Evolutionary conservation across 2,113 vertebrate species (phyloP), one percentile per base, ranked within the genome.

Genomic region (Brachypteracias leptosomus): DNA sequence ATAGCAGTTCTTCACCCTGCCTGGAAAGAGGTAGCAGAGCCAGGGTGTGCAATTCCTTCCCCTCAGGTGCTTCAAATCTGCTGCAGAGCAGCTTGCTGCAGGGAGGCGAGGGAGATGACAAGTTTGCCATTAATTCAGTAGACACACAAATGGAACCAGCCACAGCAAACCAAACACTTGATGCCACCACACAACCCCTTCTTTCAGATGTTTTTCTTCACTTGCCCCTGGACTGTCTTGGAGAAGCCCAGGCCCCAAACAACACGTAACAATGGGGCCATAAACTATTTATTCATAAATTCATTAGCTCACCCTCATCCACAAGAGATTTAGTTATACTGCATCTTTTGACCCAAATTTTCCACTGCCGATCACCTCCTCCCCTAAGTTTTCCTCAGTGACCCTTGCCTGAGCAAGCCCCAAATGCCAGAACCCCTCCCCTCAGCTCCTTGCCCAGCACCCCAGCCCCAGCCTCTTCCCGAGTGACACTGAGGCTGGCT

Each of bases 21-120:
- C 51, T 87, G 71, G 26, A 93, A 28, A 52, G 44, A 79, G 38
- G 46, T 28, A 73, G 33, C 40, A 87, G 71, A 65, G 16, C 25
- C 49, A 78, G 40, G 25, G 9, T 67, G 5, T 65, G 20, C 54
- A 77, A 66, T 81, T 92, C 35, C 29, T 89, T 77, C 19, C 59
- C 38, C 76, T 90, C 38, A 49, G 57, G 15, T 42, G 8, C 46
- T 90, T 82, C 1, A 4, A 70, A 78, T 61, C 20, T 17, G 40
- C 84, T 74, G 57, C 86, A 74, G 46, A 63, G 22, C 67, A 92
- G 55, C 38, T 76, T 74, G 59, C 76, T 90, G 73, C 65, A 89
- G 77, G 42, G 28, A 89, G 62, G 71, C 0, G 61, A 92, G 40
- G 76, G 25, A 94, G 21, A 62, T 54, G 75, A 81, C 55, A 93